Percentiles rank a stretch among this genome's conserved stretches.
These are phyloP conservation scores for Euschistus heros DNA, from an alignment of 1,140 invertebrate species.

Conservation along the genomic window DNA sequence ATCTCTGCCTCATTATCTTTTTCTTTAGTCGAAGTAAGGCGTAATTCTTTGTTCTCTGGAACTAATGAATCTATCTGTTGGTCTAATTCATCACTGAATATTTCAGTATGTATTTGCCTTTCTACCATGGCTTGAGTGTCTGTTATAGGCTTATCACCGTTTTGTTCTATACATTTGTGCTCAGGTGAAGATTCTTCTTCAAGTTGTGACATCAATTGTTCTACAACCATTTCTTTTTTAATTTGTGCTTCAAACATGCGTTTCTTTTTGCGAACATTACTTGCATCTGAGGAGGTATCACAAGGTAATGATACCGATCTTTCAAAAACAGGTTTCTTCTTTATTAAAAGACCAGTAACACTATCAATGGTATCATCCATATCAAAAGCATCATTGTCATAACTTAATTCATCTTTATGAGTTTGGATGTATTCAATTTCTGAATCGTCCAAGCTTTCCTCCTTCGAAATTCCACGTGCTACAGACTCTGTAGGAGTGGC, in stretches of 20 bases:
- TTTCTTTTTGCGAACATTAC: conserved; percentile 35
- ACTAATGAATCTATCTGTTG: conserved; percentile 35
- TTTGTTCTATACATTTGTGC: conserved; percentile 34
- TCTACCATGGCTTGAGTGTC: conserved; percentile 32
- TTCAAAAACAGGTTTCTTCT: conserved; percentile 37
- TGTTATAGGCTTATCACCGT: conserved; percentile 28
- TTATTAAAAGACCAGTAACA: neutral
- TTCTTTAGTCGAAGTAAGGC: conserved; percentile 22
- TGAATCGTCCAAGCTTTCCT: conserved; percentile 30
- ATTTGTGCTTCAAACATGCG: conserved; percentile 41
- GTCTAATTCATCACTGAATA: conserved; percentile 35
- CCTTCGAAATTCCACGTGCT: conserved; percentile 18
- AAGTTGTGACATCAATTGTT: conserved; percentile 37
- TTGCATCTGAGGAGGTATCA: conserved; percentile 36
- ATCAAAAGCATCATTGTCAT: conserved; percentile 43
- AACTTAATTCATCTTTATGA: conserved; percentile 32
- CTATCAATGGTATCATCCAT: conserved; percentile 31
- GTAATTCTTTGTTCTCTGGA: conserved; percentile 30
- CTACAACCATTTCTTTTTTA: conserved; percentile 40
- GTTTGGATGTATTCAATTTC: conserved; percentile 33
- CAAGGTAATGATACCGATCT: conserved; percentile 39
- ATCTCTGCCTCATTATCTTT: conserved; percentile 3
- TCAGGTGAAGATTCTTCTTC: conserved; percentile 43
- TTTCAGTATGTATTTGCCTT: conserved; percentile 35
- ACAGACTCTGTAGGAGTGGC: conserved; percentile 20